Evolutionary conservation across 2,797 vertebrate genomes (phyloP), one percentile per base, ranked within the genome.

Genomic region (Streptopelia turtur): DNA sequence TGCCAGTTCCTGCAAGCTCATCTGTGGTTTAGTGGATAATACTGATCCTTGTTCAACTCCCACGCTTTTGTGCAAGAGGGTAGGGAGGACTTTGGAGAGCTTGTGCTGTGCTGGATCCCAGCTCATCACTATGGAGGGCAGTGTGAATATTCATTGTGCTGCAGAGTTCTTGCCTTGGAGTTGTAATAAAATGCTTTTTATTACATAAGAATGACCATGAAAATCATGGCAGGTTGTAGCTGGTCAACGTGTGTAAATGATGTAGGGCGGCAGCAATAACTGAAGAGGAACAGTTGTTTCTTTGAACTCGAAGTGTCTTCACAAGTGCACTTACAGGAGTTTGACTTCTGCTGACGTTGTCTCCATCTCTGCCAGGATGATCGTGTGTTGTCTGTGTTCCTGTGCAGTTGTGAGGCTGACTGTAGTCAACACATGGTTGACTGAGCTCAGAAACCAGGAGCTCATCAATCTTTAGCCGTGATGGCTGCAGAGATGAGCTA

Each of bases 21-120:
- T 95, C 85, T 87, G 84, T 81, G 92, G 83, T 87, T 94, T 83
- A 16, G 76, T 61, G 90, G 82, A 93, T 94, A 96, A 96, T 92
- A 49, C 56, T 30, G 81, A 64, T 91, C 96, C 87, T 92, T 95
- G 93, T 95, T 95, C 57, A 53, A 75, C 93, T 89, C 90, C 94
- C 87, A 95, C 37, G 31, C 89, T 75, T 77, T 17, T 64, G 71
- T 89, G 49, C 59, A 53, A 50, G 75, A 0, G 39, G 56, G 81
- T 8, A 43, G 75, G 69, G 68, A 41, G 56, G 71, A 28, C 52
- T 76, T 65, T 74, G 89, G 56, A 76, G 78, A 59, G 30, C 89
- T 80, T 64, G 53, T 68, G 13, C 71, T 75, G 53, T 13, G 72
- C 69, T 10, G 47, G 68, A 87, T 75, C 53, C 25, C 83, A 31